A percentile compares a stretch with the other conserved stretches of the same genome.
phyloP scores from a whole-genome alignment of 2,797 vertebrate species.

The Crypturellus tataupa region DNA sequence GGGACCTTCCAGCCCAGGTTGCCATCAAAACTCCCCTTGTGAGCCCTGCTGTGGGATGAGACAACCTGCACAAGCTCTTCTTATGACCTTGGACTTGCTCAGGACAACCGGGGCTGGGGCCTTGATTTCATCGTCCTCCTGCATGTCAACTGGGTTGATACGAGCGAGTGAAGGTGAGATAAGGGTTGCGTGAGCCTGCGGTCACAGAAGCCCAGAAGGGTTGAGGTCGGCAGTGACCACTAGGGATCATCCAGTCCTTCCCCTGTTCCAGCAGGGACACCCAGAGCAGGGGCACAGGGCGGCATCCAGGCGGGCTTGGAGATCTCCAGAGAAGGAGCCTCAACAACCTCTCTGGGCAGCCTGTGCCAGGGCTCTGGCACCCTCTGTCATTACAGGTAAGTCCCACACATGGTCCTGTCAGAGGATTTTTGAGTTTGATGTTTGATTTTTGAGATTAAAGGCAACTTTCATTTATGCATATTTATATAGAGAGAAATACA shows the following conservation, averaged over 20 bases:
- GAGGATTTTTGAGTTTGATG: background rate
- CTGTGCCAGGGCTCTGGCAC: too few relatives aligned
- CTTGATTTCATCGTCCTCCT: background rate
- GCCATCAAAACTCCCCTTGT: background rate
- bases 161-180: background rate
- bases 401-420: background rate
- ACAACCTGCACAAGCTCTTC: background rate
- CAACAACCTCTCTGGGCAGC: too few relatives aligned
- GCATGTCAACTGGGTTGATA: background rate
- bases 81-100: background rate
- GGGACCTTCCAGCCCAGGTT: background rate
- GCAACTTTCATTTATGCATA: background rate
- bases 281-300: too few relatives aligned
- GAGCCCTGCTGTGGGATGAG: background rate
- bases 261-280: too few relatives aligned
- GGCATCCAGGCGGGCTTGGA: too few relatives aligned
- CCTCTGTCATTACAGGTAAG: background rate
- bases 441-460: background rate
- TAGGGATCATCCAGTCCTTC: too few relatives aligned
- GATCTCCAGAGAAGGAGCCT: too few relatives aligned
- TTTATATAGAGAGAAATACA: background rate
- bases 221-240: too few relatives aligned
- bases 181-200: background rate
- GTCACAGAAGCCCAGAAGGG: too few relatives aligned
- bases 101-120: accelerated